Conservation (phyloP, 2,797 vertebrate genomes). For the Jordanella pulchra region DNA sequence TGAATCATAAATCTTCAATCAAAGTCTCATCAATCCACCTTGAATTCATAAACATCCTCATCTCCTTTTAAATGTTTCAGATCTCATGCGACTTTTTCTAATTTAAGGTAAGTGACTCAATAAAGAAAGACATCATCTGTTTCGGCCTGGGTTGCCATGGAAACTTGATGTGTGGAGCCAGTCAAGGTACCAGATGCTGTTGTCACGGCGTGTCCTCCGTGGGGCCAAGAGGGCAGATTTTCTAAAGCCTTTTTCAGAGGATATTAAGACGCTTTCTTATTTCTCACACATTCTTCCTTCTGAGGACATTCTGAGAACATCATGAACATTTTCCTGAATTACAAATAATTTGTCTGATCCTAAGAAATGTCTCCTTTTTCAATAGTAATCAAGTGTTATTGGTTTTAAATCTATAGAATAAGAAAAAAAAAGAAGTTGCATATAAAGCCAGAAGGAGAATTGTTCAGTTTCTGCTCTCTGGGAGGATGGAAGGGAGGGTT, state of each 20-base stretch:
- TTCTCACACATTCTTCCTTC: background rate
- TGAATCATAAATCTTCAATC: background rate
- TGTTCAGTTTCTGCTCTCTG: too few relatives aligned
- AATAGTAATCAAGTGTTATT: too few relatives aligned
- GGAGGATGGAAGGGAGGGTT: too few relatives aligned
- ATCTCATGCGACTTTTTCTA: background rate
- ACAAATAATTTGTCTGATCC: background rate
- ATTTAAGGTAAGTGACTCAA: background rate
- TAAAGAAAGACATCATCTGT: background rate
- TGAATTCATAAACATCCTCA: background rate
- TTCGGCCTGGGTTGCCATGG: conserved; percentile 50
- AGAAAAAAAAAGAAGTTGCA: background rate
- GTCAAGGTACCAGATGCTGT: conserved; percentile 1
- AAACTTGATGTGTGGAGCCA: conserved; percentile 37
- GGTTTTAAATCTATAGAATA: background rate
- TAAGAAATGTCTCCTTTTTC: background rate
- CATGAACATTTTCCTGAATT: background rate
- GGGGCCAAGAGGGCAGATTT: rapidly evolving
- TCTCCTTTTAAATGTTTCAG: background rate
- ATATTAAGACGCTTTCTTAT: background rate
- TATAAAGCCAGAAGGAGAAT: background rate
- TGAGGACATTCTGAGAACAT: background rate
- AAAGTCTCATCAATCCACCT: background rate
- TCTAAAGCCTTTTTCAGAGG: background rate
- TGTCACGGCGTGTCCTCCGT: background rate